Percentiles rank a stretch among this genome's conserved stretches.
Conservation (phyloP, 2,797 vertebrate genomes). For the Gallinago stenura region DNA sequence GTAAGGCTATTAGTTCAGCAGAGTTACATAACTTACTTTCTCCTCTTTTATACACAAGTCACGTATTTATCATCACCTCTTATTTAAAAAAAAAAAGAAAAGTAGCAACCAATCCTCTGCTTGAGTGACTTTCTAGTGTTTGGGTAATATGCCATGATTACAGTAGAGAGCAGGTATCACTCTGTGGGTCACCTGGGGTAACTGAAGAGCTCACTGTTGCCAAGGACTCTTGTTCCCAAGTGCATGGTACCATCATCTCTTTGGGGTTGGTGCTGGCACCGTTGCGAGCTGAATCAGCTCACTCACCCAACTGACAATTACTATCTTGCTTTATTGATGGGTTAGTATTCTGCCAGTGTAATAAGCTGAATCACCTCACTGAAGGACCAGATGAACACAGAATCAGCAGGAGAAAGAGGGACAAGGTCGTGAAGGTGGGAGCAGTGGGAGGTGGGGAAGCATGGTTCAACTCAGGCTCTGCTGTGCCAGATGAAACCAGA, state of each 20-base stretch:
- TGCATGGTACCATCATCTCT: neutral
- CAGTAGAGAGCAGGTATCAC: neutral
- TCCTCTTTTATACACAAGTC: neutral
- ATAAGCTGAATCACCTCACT: neutral
- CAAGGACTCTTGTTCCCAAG: neutral
- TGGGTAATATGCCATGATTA: neutral
- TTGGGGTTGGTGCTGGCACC: neutral
- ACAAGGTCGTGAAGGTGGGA: neutral
- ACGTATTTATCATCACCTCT: neutral
- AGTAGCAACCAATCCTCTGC: neutral
- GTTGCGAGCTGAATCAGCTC: constrained; percentile 13
- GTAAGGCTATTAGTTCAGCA: neutral
- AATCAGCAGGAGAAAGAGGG: neutral
- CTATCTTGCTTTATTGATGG: neutral
- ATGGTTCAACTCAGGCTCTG: neutral
- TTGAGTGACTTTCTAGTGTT: neutral
- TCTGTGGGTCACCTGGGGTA: neutral
- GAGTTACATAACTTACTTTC: constrained; percentile 4
- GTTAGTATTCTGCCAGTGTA: neutral
- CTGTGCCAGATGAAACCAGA: neutral
- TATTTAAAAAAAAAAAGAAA: neutral
- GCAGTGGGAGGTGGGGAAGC: neutral
- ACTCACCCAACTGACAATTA: neutral
- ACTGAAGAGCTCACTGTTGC: neutral
- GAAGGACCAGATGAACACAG: neutral